phyloP scores from a whole-genome alignment of 2,113 vertebrate species.

The Aythya baeri region DNA sequence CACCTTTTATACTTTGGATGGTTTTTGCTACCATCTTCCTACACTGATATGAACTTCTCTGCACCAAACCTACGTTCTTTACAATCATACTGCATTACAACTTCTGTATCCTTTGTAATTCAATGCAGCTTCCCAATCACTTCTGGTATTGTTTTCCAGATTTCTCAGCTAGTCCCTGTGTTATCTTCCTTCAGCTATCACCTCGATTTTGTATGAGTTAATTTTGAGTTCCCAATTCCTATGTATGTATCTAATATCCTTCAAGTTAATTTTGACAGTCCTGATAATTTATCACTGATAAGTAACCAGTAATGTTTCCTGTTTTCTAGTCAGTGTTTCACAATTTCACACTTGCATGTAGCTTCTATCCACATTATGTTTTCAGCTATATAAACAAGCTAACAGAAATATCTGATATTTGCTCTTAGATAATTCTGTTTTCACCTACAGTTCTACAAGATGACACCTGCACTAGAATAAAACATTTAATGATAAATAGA shows the following conservation, averaged over 20 bases:
- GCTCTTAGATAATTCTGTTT: neutral
- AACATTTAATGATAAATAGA: neutral
- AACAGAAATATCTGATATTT: neutral
- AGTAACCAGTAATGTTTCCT: neutral
- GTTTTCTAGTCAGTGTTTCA: neutral
- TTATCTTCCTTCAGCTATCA: neutral
- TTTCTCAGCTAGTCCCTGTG: neutral
- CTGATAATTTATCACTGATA: neutral
- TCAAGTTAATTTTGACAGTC: neutral
- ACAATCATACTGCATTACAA: neutral
- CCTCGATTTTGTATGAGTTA: neutral
- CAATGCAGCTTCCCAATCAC: neutral
- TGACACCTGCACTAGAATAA: neutral
- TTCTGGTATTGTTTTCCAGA: neutral
- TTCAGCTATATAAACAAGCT: neutral
- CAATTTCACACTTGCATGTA: neutral
- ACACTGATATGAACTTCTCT: accelerated
- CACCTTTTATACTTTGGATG: neutral
- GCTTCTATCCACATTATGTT: neutral
- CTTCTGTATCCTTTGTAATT: neutral
- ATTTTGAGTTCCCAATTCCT: neutral
- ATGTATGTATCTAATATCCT: neutral
- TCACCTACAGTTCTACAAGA: neutral
- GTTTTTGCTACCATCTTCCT: neutral
- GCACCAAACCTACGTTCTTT: neutral